phyloP scores from a whole-genome alignment of 2,797 vertebrate genomes.

The Varecia variegata region DNA sequence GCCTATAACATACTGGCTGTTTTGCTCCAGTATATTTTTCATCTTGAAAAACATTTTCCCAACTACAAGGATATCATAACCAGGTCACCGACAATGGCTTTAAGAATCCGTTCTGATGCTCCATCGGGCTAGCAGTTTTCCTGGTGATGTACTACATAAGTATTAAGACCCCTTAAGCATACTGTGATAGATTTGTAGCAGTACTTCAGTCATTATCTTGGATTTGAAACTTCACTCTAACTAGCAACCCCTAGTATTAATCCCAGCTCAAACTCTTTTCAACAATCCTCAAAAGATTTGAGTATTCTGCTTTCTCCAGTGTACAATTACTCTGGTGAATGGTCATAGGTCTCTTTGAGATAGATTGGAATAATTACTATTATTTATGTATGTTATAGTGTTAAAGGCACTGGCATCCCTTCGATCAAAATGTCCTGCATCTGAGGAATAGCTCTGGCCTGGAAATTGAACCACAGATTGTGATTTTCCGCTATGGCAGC shows the following conservation, averaged over 20 bases:
- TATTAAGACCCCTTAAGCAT: neutral
- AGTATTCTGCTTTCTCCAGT: neutral
- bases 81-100: neutral
- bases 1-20: neutral
- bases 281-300: neutral
- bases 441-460: neutral
- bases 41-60: neutral
- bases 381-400: neutral
- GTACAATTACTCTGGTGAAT: neutral
- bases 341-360: neutral
- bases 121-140: neutral
- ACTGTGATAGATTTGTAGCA: neutral
- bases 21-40: neutral
- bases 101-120: neutral
- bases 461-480: neutral
- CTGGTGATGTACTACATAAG: neutral
- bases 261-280: neutral
- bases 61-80: neutral
- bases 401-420: neutral
- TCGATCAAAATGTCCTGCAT: neutral
- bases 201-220: neutral
- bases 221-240: neutral
- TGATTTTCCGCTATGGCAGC: neutral
- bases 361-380: neutral
- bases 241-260: neutral